These are phyloP conservation scores for Coremacera marginata DNA, from an alignment of 2,888 invertebrate genomes.

Conservation along the genomic window DNA sequence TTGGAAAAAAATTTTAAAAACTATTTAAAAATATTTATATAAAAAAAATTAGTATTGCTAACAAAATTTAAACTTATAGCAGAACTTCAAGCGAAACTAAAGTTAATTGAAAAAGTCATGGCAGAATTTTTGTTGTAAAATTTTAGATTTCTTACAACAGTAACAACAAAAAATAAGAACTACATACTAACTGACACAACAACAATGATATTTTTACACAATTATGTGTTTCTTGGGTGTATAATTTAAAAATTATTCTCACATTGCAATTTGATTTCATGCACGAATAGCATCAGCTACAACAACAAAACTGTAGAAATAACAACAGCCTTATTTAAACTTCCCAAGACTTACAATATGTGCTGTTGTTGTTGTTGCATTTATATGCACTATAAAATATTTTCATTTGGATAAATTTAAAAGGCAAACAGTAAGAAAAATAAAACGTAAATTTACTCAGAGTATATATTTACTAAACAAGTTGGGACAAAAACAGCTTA, in stretches of 20 bases:
- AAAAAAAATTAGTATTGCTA: too few relatives aligned
- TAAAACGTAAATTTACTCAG: too few relatives aligned
- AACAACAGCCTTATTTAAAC: neutral
- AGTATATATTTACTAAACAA: too few relatives aligned
- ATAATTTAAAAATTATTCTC: slow-evolving; percentile 60
- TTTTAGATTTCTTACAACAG: neutral
- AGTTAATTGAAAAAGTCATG: too few relatives aligned
- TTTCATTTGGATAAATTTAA: too few relatives aligned
- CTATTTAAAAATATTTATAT: too few relatives aligned
- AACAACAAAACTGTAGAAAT: neutral
- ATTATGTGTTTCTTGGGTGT: too few relatives aligned
- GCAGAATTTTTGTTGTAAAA: neutral
- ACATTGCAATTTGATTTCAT: slow-evolving; percentile 62
- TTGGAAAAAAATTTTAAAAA: too few relatives aligned
- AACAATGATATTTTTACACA: neutral
- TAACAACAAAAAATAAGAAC: neutral
- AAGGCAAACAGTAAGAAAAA: too few relatives aligned
- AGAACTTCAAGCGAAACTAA: too few relatives aligned
- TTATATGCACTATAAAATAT: neutral
- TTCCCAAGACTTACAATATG: neutral
- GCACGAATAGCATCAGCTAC: neutral
- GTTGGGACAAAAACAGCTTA: too few relatives aligned
- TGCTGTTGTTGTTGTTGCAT: neutral
- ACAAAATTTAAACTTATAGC: too few relatives aligned
- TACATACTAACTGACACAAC: neutral